These are phyloP conservation scores for Lasioglossum villosulum DNA, from an alignment of 2,888 invertebrate genomes.

Conservation along the genomic window DNA sequence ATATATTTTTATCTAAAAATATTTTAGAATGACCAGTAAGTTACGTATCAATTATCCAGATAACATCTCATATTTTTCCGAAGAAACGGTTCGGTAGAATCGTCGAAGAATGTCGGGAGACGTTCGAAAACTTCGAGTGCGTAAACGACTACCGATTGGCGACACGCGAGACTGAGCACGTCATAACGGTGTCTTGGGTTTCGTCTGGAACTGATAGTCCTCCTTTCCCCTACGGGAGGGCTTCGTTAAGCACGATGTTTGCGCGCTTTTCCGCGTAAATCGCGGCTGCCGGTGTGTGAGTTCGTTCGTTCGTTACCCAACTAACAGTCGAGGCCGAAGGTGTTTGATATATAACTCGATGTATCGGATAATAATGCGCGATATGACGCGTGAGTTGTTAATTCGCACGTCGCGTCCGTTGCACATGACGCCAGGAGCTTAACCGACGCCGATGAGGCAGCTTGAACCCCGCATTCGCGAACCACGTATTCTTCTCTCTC, in stretches of 20 bases:
- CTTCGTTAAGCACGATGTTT: constrained; percentile 67
- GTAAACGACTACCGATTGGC: constrained; percentile 53
- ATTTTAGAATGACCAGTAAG: not conserved
- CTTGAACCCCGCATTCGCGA: not conserved
- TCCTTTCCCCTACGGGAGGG: constrained; percentile 52
- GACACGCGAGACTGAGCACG: constrained; percentile 59
- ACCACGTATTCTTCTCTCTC: constrained; percentile 68
- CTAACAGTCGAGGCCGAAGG: constrained; percentile 64
- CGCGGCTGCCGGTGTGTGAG: constrained; percentile 14
- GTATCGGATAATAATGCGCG: constrained; percentile 82
- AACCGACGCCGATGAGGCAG: not conserved
- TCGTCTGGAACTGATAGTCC: constrained; percentile 80
- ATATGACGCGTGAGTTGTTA: constrained; percentile 83
- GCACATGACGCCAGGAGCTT: constrained; percentile 73
- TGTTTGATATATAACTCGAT: constrained; percentile 82
- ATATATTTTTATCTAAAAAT: not conserved
- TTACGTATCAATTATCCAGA: not conserved
- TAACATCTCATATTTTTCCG: not conserved
- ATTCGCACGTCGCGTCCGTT: constrained; percentile 78
- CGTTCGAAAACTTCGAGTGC: constrained; percentile 30
- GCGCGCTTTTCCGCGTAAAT: constrained; percentile 55
- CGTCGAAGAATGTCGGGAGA: constrained; percentile 33
- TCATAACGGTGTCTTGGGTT: constrained; percentile 63
- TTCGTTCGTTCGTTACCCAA: constrained; percentile 30
- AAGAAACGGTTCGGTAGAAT: not conserved